A percentile compares a stretch with the other conserved stretches of the same genome.
Conservation (phyloP, 2,888 invertebrate genomes). For the Sphaeridia pumilis region DNA sequence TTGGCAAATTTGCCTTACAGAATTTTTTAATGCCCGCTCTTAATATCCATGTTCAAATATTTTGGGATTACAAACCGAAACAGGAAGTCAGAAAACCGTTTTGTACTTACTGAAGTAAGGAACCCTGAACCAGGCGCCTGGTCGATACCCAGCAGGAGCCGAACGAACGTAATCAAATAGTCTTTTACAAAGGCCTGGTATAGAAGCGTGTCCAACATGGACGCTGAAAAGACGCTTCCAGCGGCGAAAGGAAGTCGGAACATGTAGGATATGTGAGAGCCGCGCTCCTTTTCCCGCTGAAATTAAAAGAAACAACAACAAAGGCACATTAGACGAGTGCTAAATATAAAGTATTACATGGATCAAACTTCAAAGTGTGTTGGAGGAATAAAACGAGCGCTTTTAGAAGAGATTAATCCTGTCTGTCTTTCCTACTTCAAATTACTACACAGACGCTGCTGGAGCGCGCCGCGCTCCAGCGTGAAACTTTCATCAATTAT, state of each 20-base stretch:
- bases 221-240: constrained; percentile 95
- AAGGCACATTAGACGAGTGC: too few relatives aligned
- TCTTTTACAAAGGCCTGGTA: constrained; percentile 91
- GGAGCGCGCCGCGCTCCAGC: too few relatives aligned
- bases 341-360: too few relatives aligned
- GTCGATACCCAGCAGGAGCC: constrained; percentile 86
- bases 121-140: constrained; percentile 97
- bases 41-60: neutral
- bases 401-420: too few relatives aligned
- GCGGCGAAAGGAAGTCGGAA: constrained; percentile 96
- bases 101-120: constrained; percentile 71
- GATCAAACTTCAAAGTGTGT: too few relatives aligned
- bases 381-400: too few relatives aligned
- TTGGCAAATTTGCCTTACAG: too few relatives aligned
- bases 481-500: too few relatives aligned
- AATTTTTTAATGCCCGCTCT: too few relatives aligned
- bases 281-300: constrained; percentile 92
- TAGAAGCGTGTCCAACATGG: constrained; percentile 78
- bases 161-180: constrained; percentile 93
- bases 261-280: constrained; percentile 98
- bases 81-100: neutral
- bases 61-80: neutral
- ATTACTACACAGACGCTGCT: too few relatives aligned
- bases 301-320: constrained; percentile 34
- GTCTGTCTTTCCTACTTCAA: too few relatives aligned